Conservation (phyloP, 1,140 invertebrate genomes). For the Drosophila serrata region DNA sequence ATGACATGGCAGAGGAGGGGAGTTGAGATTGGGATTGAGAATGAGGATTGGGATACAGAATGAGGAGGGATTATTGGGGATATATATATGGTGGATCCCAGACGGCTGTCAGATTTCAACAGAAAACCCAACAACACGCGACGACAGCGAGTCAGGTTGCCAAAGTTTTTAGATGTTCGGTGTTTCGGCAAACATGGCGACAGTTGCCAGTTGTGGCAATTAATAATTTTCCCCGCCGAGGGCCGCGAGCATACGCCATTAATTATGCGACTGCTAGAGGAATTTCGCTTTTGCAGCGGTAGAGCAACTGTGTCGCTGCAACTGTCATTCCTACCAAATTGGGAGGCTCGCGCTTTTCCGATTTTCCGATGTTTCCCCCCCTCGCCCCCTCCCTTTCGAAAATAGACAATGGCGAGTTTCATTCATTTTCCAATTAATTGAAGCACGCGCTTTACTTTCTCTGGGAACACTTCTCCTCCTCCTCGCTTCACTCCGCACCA, state of each 20-base stretch:
- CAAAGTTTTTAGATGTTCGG: slow-evolving; percentile 38
- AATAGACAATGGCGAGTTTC: slow-evolving; percentile 70
- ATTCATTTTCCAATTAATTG: slow-evolving; percentile 84
- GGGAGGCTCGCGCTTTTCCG: slow-evolving; percentile 10
- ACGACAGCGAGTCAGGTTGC: slow-evolving; percentile 78
- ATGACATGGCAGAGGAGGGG: slow-evolving; percentile 63
- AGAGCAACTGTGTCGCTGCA: slow-evolving; percentile 17
- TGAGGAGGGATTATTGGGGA: slow-evolving; percentile 5
- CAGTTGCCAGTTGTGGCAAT: slow-evolving; percentile 83
- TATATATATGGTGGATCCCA: slow-evolving; percentile 7
- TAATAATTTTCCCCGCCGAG: slow-evolving; percentile 74
- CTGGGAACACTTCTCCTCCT: slow-evolving; percentile 11
- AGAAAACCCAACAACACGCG: slow-evolving; percentile 71
- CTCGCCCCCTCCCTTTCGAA: slow-evolving; percentile 43
- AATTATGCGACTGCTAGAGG: slow-evolving; percentile 64
- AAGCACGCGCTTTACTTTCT: slow-evolving; percentile 82
- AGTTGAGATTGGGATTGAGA: not conserved
- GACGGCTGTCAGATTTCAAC: slow-evolving; percentile 65
- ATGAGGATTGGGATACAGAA: slow-evolving; percentile 2
- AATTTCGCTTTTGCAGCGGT: slow-evolving; percentile 27
- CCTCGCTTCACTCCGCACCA: too few relatives aligned
- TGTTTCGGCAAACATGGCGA: slow-evolving; percentile 75
- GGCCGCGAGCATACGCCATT: slow-evolving; percentile 67
- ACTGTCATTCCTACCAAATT: slow-evolving; percentile 40
- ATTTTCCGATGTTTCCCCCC: slow-evolving; percentile 41